Percentiles rank a stretch among this genome's conserved stretches.
Evolutionary conservation across 2,888 invertebrate species (phyloP).

Genomic region (Ophion ventricosus): DNA sequence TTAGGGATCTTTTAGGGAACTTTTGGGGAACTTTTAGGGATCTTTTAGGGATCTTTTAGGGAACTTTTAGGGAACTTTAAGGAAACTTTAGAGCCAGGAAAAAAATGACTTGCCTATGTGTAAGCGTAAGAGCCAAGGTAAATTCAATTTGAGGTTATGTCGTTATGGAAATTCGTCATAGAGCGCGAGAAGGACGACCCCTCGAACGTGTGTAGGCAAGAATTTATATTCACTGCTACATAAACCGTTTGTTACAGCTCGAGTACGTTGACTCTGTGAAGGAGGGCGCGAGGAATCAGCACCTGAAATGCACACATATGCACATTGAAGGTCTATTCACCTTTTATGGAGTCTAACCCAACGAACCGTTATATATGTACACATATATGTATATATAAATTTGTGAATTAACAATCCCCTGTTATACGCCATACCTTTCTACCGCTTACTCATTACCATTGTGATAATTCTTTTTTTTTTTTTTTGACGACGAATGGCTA

Average conservation of each 20-base stretch:
- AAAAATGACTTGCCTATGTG: too few species aligned
- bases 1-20: too few species aligned
- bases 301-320: slow-evolving; percentile 27
- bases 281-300: slow-evolving; percentile 37
- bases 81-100: too few species aligned
- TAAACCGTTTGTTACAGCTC: slow-evolving; percentile 52
- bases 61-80: too few species aligned
- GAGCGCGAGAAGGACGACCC: slow-evolving; percentile 18
- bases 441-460: slow-evolving; percentile 5
- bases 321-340: slow-evolving; percentile 8
- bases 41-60: too few species aligned
- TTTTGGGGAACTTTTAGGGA: too few species aligned
- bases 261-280: slow-evolving; percentile 54
- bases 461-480: slow-evolving; percentile 8
- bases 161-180: slow-evolving; percentile 33
- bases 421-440: background rate
- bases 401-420: background rate
- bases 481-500: too few species aligned
- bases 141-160: background rate
- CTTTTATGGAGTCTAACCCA: slow-evolving; percentile 20
- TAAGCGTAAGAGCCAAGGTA: too few species aligned
- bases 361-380: slow-evolving; percentile 1
- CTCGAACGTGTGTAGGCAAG: background rate
- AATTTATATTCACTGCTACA: slow-evolving; percentile 39
- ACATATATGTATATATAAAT: background rate